A percentile compares a stretch with the other conserved stretches of the same genome.
Evolutionary conservation across 2,113 vertebrate genomes (phyloP).

Genomic region (Bufo gargarizans): DNA sequence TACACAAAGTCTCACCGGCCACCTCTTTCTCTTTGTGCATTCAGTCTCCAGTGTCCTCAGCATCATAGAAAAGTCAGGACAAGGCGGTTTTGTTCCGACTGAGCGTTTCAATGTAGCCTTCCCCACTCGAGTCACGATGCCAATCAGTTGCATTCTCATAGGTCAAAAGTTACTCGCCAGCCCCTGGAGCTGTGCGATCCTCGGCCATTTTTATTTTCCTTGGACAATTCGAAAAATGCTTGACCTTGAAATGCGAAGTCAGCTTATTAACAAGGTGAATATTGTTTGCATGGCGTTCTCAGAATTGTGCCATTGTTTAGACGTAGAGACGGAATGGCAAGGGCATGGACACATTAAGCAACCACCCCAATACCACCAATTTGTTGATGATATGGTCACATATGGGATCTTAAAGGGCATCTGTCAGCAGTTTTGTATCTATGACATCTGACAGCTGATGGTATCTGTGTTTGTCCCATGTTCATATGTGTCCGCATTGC

Average conservation of each 20-base stretch:
- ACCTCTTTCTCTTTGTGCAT: slow-evolving; percentile 65
- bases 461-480: too few species aligned
- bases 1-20: slow-evolving; percentile 69
- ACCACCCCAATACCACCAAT: background rate
- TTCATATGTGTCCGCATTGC: too few species aligned
- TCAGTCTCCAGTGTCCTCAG: slow-evolving; percentile 64
- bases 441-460: too few species aligned
- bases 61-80: slow-evolving; percentile 65
- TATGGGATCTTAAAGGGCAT: too few species aligned
- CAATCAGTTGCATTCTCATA: slow-evolving; percentile 69
- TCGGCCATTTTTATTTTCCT: background rate
- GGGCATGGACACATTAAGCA: background rate
- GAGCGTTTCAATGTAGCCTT: slow-evolving; percentile 54
- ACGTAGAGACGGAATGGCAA: background rate
- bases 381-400: too few species aligned
- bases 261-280: background rate
- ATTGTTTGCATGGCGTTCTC: background rate
- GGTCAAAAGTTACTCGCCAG: slow-evolving; percentile 72
- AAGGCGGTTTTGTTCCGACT: slow-evolving; percentile 64
- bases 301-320: background rate
- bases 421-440: too few species aligned
- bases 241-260: background rate
- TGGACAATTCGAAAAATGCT: background rate
- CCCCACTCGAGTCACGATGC: slow-evolving; percentile 62
- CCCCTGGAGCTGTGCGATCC: slow-evolving; percentile 64